Conservation (phyloP, 2,113 vertebrate species). For the Gopherus flavomarginatus region DNA sequence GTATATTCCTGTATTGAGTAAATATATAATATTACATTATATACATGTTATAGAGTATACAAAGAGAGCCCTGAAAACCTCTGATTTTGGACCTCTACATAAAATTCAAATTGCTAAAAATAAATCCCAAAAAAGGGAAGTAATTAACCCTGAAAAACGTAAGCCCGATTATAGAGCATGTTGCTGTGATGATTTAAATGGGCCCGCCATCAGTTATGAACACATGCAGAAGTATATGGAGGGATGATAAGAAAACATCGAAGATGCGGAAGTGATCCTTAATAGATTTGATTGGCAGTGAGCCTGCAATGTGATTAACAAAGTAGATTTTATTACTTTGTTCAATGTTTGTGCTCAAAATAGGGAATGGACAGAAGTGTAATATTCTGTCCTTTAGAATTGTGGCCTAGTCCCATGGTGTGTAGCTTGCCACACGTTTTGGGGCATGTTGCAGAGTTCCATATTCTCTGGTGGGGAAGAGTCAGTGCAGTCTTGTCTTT, state of each 20-base stretch:
- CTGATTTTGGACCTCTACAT: not conserved
- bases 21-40: too few species aligned
- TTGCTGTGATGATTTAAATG: not conserved
- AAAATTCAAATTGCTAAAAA: not conserved
- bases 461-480: not conserved
- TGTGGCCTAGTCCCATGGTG: not conserved
- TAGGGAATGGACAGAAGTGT: not conserved
- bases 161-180: not conserved
- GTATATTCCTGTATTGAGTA: not conserved
- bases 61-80: not conserved
- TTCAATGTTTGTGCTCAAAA: not conserved
- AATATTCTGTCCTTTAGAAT: not conserved
- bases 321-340: not conserved
- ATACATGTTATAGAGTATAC: too few species aligned
- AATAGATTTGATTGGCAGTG: not conserved
- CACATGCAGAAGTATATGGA: not conserved
- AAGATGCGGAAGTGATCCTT: not conserved
- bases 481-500: not conserved
- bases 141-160: not conserved
- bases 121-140: not conserved
- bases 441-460: not conserved
- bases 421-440: not conserved
- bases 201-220: not conserved
- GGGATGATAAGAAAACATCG: not conserved
- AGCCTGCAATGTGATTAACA: fast-evolving